A percentile compares a stretch with the other conserved stretches of the same genome.
Evolutionary conservation across 2,888 invertebrate genomes (phyloP).

Genomic region (Apamea anceps): DNA sequence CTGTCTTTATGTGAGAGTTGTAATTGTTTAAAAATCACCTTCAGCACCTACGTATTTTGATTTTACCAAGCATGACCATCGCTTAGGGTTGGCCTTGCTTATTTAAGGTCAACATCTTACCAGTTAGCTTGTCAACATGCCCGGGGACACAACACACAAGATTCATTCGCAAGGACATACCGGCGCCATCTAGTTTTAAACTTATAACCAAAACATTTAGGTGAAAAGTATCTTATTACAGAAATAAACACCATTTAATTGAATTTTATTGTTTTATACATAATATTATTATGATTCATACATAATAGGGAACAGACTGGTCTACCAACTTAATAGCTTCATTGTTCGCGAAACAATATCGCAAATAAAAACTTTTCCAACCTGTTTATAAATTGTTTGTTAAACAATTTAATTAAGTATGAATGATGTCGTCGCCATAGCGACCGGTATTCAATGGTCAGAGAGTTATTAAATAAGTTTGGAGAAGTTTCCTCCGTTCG

Average conservation of each 20-base stretch:
- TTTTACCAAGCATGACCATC: neutral
- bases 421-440: slow-evolving; percentile 64
- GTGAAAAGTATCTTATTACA: neutral
- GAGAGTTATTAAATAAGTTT: slow-evolving; percentile 81
- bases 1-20: neutral
- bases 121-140: neutral
- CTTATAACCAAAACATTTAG: neutral
- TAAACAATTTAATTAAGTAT: slow-evolving; percentile 67
- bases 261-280: neutral
- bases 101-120: neutral
- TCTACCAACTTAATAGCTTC: slow-evolving; percentile 12
- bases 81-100: neutral
- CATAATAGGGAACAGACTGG: neutral
- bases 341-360: slow-evolving; percentile 39
- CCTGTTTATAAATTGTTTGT: slow-evolving; percentile 61
- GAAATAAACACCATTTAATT: neutral
- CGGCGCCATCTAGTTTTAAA: neutral
- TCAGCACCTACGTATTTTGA: neutral
- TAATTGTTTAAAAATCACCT: neutral
- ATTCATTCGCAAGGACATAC: neutral
- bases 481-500: slow-evolving; percentile 61
- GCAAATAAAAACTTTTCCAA: slow-evolving; percentile 40
- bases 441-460: slow-evolving; percentile 69
- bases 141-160: neutral
- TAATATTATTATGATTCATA: slow-evolving; percentile 5